Conservation (phyloP, 2,888 invertebrate species). For the Drosophila flavopinicola region DNA sequence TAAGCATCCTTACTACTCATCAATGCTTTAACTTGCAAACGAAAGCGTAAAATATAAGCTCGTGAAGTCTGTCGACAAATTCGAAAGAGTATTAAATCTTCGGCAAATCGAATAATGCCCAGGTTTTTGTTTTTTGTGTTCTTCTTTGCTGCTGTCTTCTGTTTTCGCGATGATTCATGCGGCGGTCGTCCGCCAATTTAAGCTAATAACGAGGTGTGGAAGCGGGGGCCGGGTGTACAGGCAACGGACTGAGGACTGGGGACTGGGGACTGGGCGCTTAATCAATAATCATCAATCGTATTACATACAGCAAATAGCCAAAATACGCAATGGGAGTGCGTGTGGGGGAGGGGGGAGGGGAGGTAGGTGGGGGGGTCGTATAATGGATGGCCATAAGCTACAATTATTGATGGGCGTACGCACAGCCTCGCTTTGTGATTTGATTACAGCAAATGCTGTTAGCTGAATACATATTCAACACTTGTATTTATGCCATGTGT, state of each 20-base stretch:
- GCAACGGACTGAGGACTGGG: not conserved
- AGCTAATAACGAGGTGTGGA: constrained; percentile 22
- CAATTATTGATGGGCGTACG: constrained; percentile 68
- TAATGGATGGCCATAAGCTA: constrained; percentile 71
- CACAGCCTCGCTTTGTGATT: constrained; percentile 42
- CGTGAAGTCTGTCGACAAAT: too few species aligned
- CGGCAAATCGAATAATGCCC: too few species aligned
- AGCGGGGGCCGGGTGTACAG: not conserved
- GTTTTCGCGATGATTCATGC: constrained; percentile 62
- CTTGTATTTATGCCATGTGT: not conserved
- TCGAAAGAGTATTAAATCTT: too few species aligned
- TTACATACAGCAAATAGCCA: constrained; percentile 66
- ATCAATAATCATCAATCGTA: constrained; percentile 76
- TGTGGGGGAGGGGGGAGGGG: not conserved
- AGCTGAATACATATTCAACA: constrained; percentile 12
- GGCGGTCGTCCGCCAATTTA: constrained; percentile 53
- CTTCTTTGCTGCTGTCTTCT: constrained; percentile 6
- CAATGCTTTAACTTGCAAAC: too few species aligned
- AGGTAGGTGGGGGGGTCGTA: not conserved
- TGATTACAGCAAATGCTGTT: constrained; percentile 25
- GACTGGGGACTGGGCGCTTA: constrained; percentile 49
- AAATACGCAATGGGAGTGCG: constrained; percentile 30
- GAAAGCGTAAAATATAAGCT: too few species aligned
- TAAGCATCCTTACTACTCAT: too few species aligned
- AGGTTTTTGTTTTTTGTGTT: not conserved